Evolutionary conservation across 2,888 invertebrate species (phyloP), one percentile per base, ranked within the genome.

Genomic region (Ariolimax columbianus): DNA sequence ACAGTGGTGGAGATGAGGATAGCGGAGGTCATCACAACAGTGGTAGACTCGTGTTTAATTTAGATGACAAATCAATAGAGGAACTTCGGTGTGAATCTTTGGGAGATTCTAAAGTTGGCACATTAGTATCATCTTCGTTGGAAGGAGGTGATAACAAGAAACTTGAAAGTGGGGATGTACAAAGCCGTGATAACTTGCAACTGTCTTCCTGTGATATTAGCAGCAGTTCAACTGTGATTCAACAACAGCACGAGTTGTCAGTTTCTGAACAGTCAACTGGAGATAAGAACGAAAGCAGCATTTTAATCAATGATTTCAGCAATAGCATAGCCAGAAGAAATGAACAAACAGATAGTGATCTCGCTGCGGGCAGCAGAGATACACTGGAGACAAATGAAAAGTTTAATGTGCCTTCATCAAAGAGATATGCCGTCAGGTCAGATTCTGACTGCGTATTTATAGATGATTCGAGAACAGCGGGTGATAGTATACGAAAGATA

Each of bases 41-140:
- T 84, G 47, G 86, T 55, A 40, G 85, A 87, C 59, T 88, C 14
- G 66, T 78, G 11, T 82, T 83, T 26, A 47, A 43, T 63, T 38
- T 82, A 36, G 84, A 87, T 38, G 86, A 86, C 30, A 79, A 81
- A 73, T 87, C 87, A 19, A 40, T 82, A n/a, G 87, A 89, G 63
- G 89, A 89, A 47, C 38, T 84, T 11, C 78, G 88, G 33, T 86
- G 86, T n/a, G 84, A 86, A 43, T 73, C 55, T 66, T n/a, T 78
- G 63, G 40, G 78, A 75, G n/a, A 26, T 40, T 11, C 17, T 55
- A 77, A 59, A 63, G 51, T 33, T 38, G 47, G 3, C 14, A 59
- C 23, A 2, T 11, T 4, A 23, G 82, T 47, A 63, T 47, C 66
- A 4, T 30, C 59, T 33, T 14, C 23, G 4, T 38, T 36, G 38